Evolutionary conservation across 2,797 vertebrate genomes (phyloP).

Genomic region (Syndactyla subalaris): DNA sequence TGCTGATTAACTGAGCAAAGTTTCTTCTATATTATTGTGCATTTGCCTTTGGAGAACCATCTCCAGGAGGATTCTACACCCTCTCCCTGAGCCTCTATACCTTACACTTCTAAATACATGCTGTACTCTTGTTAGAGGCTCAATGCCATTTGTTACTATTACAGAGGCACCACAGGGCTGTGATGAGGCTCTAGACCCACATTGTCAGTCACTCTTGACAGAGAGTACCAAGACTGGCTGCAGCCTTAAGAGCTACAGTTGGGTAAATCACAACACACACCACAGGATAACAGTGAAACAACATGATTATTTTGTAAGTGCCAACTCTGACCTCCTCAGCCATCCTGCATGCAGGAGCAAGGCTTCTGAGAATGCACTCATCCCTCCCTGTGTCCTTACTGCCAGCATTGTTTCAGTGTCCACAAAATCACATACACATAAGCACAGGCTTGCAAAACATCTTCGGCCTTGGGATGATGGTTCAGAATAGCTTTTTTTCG

Average conservation of each 20-base stretch:
- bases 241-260: background rate
- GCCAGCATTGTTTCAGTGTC: background rate
- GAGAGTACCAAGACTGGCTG: background rate
- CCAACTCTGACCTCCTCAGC: background rate
- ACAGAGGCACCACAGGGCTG: background rate
- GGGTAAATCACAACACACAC: background rate
- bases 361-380: background rate
- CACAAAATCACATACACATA: background rate
- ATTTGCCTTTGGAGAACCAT: background rate
- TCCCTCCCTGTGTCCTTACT: background rate
- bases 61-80: background rate
- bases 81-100: background rate
- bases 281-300: background rate
- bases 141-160: background rate
- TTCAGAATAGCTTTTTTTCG: background rate
- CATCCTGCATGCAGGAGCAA: fast-evolving
- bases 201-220: fast-evolving
- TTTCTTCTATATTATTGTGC: background rate
- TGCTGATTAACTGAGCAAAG: background rate
- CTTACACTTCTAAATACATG: fast-evolving
- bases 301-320: background rate
- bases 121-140: background rate
- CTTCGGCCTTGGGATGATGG: background rate
- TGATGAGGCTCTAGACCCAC: background rate
- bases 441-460: background rate